A percentile compares a stretch with the other conserved stretches of the same genome.
These are phyloP conservation scores for Temnopleurus reevesii DNA, from an alignment of 53 echinoderm and acorn worm genomes.

Conservation along the genomic window DNA sequence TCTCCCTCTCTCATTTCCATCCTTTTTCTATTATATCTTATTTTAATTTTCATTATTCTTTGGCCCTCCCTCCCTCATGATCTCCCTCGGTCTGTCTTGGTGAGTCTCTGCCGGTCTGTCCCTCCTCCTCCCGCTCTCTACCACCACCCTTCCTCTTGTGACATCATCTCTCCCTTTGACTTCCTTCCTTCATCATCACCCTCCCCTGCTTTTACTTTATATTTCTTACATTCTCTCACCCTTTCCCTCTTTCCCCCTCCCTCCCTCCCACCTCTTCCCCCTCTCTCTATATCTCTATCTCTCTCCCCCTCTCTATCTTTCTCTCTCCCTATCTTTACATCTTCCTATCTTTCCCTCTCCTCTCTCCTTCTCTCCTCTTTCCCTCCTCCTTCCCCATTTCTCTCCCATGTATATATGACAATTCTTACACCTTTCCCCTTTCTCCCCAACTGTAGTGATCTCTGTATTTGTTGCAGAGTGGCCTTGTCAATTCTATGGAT, in stretches of 20 bases:
- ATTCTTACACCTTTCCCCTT: too few species aligned
- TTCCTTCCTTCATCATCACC: not conserved
- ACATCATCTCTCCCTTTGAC: not conserved
- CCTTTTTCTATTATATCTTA: not conserved
- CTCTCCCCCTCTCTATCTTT: not conserved
- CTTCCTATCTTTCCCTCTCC: not conserved
- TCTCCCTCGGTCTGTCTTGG: too few species aligned
- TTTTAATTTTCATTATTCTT: too few species aligned
- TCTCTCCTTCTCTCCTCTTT: not conserved
- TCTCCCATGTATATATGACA: too few species aligned
- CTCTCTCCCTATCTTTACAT: not conserved
- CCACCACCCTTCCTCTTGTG: too few species aligned
- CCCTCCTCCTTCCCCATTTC: not conserved
- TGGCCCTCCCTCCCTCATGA: too few species aligned
- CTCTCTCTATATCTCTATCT: not conserved
- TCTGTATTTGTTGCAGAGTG: slow-evolving; percentile 2
- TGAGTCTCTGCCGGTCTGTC: too few species aligned
- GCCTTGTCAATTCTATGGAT: not conserved
- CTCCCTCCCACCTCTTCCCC: not conserved
- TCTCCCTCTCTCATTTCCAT: not conserved
- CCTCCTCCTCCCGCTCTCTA: too few species aligned
- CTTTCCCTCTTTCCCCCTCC: not conserved
- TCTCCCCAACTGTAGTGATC: too few species aligned
- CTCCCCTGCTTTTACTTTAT: not conserved
- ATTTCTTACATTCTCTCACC: not conserved